A percentile compares a stretch with the other conserved stretches of the same genome.
Evolutionary conservation across 2,888 invertebrate species (phyloP).

Genomic region (Agrypnus murinus): DNA sequence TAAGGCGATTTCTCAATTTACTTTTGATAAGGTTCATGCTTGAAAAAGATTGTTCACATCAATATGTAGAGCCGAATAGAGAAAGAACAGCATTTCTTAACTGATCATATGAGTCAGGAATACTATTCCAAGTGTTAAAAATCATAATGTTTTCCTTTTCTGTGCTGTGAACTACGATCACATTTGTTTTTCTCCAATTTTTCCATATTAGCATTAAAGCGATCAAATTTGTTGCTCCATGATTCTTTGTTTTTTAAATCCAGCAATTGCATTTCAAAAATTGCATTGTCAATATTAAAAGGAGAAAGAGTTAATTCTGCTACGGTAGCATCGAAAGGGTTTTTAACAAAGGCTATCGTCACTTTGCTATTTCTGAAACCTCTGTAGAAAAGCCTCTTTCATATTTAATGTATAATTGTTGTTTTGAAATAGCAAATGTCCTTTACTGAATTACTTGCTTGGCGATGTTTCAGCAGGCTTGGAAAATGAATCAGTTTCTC

Average conservation of each 20-base stretch:
- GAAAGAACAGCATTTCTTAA: conserved; percentile 55
- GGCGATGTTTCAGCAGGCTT: conserved; percentile 22
- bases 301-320: conserved; percentile 40
- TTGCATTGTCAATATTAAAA: conserved; percentile 1
- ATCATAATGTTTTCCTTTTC: conserved; percentile 19
- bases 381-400: conserved; percentile 57
- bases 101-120: conserved; percentile 61
- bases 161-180: conserved; percentile 53
- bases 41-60: conserved; percentile 54
- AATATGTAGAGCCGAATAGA: conserved; percentile 49
- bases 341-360: conserved; percentile 59
- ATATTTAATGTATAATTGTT: conserved; percentile 56
- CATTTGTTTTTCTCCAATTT: conserved; percentile 61
- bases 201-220: conserved; percentile 67
- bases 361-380: conserved; percentile 61
- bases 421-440: conserved; percentile 20
- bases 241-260: conserved; percentile 58
- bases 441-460: conserved; percentile 13
- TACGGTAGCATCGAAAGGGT: conserved; percentile 57
- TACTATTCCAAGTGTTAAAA: conserved; percentile 59
- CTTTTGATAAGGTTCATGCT: conserved; percentile 50
- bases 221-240: conserved; percentile 59
- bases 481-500: conserved; percentile 38
- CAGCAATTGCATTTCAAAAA: not conserved
- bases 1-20: too few species aligned